Evolutionary conservation across 2,888 invertebrate genomes (phyloP).

Genomic region (Deroplatys truncata): DNA sequence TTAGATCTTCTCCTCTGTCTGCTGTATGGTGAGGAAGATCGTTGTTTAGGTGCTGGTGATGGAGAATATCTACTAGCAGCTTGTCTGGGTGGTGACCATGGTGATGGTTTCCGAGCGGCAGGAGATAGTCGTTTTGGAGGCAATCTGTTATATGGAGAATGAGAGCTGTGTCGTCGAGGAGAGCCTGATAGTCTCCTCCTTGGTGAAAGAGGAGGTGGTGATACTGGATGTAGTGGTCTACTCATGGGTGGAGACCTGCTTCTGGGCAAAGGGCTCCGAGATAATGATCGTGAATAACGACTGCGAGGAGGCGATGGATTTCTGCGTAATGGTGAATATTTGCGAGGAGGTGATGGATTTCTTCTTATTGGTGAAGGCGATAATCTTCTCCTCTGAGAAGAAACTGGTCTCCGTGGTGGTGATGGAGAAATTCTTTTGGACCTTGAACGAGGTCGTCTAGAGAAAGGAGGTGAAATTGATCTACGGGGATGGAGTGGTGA

Average conservation of each 20-base stretch:
- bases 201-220: not conserved
- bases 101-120: not conserved
- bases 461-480: not conserved
- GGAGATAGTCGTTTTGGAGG: not conserved
- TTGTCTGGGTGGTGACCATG: slow-evolving; percentile 14
- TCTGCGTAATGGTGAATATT: slow-evolving; percentile 4
- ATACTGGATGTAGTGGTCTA: not conserved
- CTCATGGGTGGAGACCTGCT: not conserved
- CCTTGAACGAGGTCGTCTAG: not conserved
- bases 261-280: not conserved
- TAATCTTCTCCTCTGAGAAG: not conserved
- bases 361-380: slow-evolving; percentile 16
- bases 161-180: slow-evolving; percentile 1
- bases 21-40: slow-evolving; percentile 12
- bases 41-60: not conserved
- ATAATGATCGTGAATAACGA: not conserved
- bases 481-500: not conserved
- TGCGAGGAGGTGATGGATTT: slow-evolving; percentile 14
- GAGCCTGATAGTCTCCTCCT: not conserved
- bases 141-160: not conserved
- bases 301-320: slow-evolving; percentile 10
- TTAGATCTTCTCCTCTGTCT: not conserved
- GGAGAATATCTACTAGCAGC: not conserved
- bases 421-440: not conserved
- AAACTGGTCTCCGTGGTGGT: not conserved